These are phyloP conservation scores for Norana najaformis DNA, from an alignment of 2,888 invertebrate species.

Conservation along the genomic window DNA sequence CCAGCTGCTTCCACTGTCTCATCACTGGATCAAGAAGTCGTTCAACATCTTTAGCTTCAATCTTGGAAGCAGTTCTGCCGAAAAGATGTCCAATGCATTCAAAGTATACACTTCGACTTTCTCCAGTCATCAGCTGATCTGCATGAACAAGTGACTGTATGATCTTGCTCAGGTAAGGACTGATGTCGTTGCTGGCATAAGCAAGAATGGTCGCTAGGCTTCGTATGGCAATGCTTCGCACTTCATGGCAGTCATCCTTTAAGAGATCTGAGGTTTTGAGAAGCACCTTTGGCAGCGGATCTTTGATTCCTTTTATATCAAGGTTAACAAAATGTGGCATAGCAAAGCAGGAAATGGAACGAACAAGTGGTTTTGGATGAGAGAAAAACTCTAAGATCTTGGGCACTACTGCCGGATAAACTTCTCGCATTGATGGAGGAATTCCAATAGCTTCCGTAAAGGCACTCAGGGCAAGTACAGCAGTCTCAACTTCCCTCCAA, in stretches of 20 bases:
- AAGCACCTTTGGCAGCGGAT: conserved; percentile 39
- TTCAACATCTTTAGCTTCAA: conserved; percentile 33
- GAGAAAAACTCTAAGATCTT: conserved; percentile 37
- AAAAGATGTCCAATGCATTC: conserved; percentile 43
- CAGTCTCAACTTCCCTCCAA: conserved; percentile 41
- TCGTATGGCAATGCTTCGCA: conserved; percentile 39
- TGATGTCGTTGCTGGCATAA: conserved; percentile 37
- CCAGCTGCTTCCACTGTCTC: conserved; percentile 37
- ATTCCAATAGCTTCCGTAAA: conserved; percentile 42
- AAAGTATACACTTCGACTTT: conserved; percentile 37
- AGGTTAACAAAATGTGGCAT: conserved; percentile 42
- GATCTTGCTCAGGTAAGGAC: conserved; percentile 35
- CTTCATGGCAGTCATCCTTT: conserved; percentile 38
- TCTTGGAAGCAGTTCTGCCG: conserved; percentile 34
- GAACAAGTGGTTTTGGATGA: conserved; percentile 39
- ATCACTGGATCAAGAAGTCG: conserved; percentile 39
- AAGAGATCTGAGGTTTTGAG: conserved; percentile 33
- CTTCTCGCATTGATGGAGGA: conserved; percentile 37
- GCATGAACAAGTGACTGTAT: conserved; percentile 31
- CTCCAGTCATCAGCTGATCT: conserved; percentile 31
- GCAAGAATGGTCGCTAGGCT: conserved; percentile 38
- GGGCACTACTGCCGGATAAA: conserved; percentile 34
- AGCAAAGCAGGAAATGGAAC: conserved; percentile 43
- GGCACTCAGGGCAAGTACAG: conserved; percentile 39
- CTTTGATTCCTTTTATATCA: conserved; percentile 38